These are phyloP conservation scores for Omphaloscelis lunosa DNA, from an alignment of 2,888 invertebrate species.

Conservation along the genomic window DNA sequence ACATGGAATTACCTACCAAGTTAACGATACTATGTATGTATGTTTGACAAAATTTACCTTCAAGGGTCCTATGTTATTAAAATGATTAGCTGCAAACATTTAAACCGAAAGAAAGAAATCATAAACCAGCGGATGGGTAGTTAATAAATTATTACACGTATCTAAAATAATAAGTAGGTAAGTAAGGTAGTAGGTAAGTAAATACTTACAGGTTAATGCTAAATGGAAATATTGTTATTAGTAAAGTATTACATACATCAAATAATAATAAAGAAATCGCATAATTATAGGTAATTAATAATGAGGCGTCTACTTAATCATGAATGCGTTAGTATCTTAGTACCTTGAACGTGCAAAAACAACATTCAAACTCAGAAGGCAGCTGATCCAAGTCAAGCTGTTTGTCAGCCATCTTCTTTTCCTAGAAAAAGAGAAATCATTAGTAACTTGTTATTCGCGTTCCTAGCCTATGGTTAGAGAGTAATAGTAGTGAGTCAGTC, in stretches of 20 bases:
- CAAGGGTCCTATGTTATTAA: constrained; percentile 57
- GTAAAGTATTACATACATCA: constrained; percentile 58
- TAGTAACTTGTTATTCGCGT: constrained; percentile 73
- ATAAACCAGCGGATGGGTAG: constrained; percentile 55
- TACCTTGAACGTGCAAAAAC: constrained; percentile 99
- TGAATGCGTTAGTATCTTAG: constrained; percentile 83
- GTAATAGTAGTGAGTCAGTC: constrained; percentile 39
- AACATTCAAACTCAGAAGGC: constrained; percentile 99
- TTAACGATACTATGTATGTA: not conserved
- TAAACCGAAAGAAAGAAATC: constrained; percentile 59
- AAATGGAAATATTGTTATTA: constrained; percentile 72
- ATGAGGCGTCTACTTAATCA: constrained; percentile 56
- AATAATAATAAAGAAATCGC: constrained; percentile 57
- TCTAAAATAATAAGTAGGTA: constrained; percentile 54
- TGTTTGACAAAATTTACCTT: constrained; percentile 56
- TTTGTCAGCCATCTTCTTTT: constrained; percentile 93
- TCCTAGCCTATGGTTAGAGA: constrained; percentile 48
- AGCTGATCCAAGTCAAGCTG: constrained; percentile 96
- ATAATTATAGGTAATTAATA: constrained; percentile 60
- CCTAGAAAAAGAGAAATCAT: constrained; percentile 90
- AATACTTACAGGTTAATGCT: constrained; percentile 75
- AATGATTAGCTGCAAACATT: constrained; percentile 60
- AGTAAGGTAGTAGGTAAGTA: no score
- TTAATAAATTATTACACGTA: constrained; percentile 51
- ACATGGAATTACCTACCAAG: not conserved